A percentile compares a stretch with the other conserved stretches of the same genome.
Conservation (phyloP, 2,888 invertebrate genomes). For the Lordiphosa andalusiaca region DNA sequence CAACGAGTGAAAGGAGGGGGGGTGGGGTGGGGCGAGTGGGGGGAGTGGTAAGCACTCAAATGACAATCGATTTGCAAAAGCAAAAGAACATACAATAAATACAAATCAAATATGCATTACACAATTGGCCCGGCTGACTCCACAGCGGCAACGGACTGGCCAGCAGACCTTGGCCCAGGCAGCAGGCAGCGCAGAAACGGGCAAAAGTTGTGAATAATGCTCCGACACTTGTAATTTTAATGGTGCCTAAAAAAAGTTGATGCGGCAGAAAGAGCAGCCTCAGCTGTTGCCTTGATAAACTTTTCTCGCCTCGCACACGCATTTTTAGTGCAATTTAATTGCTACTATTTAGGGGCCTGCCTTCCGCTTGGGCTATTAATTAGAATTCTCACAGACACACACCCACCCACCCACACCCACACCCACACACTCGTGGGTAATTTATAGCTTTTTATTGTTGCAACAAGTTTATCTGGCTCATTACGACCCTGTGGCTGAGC, state of each 20-base stretch:
- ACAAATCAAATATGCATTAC: slow-evolving; percentile 73
- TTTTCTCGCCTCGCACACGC: slow-evolving; percentile 41
- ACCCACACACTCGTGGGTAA: slow-evolving; percentile 37
- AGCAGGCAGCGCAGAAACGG: neutral
- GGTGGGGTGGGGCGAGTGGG: too few species aligned
- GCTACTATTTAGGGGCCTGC: slow-evolving; percentile 51
- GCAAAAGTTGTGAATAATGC: slow-evolving; percentile 25
- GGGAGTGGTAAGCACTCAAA: slow-evolving; percentile 30
- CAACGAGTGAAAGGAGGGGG: neutral
- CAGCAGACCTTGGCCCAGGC: slow-evolving; percentile 12
- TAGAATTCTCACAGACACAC: slow-evolving; percentile 39
- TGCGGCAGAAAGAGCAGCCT: slow-evolving; percentile 10
- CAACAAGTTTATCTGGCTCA: slow-evolving; percentile 71
- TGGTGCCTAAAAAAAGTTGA: slow-evolving; percentile 27
- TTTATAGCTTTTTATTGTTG: slow-evolving; percentile 68
- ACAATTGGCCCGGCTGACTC: slow-evolving; percentile 55
- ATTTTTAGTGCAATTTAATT: slow-evolving; percentile 66
- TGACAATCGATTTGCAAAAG: slow-evolving; percentile 65
- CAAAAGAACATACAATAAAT: slow-evolving; percentile 45
- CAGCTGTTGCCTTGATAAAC: slow-evolving; percentile 58
- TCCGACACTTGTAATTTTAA: slow-evolving; percentile 52
- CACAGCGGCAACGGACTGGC: slow-evolving; percentile 21
- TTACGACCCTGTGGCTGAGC: slow-evolving; percentile 38
- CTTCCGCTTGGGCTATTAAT: slow-evolving; percentile 59
- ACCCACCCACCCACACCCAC: neutral